These are phyloP conservation scores for Catocala fraxini DNA, from an alignment of 2,888 invertebrate species.

Conservation along the genomic window DNA sequence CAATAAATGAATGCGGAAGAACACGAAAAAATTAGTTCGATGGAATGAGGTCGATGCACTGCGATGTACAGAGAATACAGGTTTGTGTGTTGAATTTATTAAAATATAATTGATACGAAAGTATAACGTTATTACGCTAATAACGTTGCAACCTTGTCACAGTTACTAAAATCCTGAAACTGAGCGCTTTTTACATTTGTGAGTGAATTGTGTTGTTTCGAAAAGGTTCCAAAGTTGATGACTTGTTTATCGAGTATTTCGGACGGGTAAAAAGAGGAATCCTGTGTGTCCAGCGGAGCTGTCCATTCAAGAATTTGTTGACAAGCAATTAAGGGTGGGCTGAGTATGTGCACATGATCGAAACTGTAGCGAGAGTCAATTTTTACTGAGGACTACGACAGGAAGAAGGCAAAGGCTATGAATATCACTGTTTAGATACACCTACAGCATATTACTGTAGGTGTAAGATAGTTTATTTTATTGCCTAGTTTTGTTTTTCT, in stretches of 20 bases:
- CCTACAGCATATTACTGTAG: too few species aligned
- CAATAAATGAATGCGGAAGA: slow-evolving; percentile 27
- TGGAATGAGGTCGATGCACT: slow-evolving; percentile 50
- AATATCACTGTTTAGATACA: too few species aligned
- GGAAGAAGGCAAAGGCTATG: too few species aligned
- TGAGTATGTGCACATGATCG: slow-evolving; percentile 52
- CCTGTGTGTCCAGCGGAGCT: slow-evolving; percentile 68
- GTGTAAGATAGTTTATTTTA: too few species aligned
- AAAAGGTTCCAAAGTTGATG: slow-evolving; percentile 65
- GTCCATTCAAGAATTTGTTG: slow-evolving; percentile 83
- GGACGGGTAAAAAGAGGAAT: slow-evolving; percentile 72
- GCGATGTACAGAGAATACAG: slow-evolving; percentile 37
- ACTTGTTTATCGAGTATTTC: slow-evolving; percentile 77
- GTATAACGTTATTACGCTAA: slow-evolving; percentile 56
- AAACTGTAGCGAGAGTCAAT: slow-evolving; percentile 50
- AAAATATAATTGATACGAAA: slow-evolving; percentile 62
- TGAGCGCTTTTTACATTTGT: slow-evolving; percentile 34
- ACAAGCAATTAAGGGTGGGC: slow-evolving; percentile 79
- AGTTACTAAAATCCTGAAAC: slow-evolving; percentile 32
- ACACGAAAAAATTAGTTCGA: slow-evolving; percentile 35
- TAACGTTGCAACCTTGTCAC: slow-evolving; percentile 53
- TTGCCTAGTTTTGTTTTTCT: too few species aligned
- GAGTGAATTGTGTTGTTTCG: slow-evolving; percentile 50
- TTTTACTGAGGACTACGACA: too few species aligned
- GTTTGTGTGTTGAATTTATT: slow-evolving; percentile 57